Conservation (phyloP, 2,888 invertebrate genomes). For the Iphiclides podalirius region DNA sequence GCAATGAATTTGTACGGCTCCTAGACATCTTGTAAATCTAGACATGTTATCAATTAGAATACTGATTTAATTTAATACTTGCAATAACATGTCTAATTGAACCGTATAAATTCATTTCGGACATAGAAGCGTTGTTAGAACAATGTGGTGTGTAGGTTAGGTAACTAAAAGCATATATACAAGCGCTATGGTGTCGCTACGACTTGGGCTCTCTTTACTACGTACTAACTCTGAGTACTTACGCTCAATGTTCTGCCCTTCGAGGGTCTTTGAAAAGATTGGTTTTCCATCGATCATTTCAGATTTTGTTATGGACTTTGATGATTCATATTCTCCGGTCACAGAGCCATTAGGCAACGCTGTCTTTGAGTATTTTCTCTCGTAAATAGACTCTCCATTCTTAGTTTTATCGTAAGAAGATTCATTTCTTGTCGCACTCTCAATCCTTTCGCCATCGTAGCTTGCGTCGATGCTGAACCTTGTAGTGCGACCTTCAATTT, state of each 20-base stretch:
- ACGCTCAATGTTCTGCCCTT: conserved; percentile 90
- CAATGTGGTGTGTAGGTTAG: conserved; percentile 71
- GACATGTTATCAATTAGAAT: too few relatives aligned
- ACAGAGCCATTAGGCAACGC: conserved; percentile 58
- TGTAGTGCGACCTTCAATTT: conserved; percentile 47
- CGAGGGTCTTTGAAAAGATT: conserved; percentile 85
- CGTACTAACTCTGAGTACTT: conserved; percentile 70
- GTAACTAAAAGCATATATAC: conserved; percentile 73
- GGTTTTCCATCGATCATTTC: conserved; percentile 82
- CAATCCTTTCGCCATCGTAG: conserved; percentile 47
- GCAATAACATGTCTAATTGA: too few relatives aligned
- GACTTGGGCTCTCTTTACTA: conserved; percentile 38
- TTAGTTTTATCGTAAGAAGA: conserved; percentile 33
- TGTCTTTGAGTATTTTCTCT: conserved; percentile 57
- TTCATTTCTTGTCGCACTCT: conserved; percentile 32
- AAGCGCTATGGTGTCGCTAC: conserved; percentile 69
- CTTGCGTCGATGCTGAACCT: conserved; percentile 46
- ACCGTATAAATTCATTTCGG: conserved; percentile 52
- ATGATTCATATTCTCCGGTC: conserved; percentile 45
- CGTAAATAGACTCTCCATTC: conserved; percentile 49
- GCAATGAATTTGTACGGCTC: conserved; percentile 53
- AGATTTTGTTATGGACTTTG: conserved; percentile 45
- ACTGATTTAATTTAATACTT: conserved; percentile 23
- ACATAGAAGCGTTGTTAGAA: conserved; percentile 58
- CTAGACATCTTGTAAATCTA: too few relatives aligned